Conservation (phyloP, 1,140 invertebrate species). For the Akabosia matsudoensis region DNA sequence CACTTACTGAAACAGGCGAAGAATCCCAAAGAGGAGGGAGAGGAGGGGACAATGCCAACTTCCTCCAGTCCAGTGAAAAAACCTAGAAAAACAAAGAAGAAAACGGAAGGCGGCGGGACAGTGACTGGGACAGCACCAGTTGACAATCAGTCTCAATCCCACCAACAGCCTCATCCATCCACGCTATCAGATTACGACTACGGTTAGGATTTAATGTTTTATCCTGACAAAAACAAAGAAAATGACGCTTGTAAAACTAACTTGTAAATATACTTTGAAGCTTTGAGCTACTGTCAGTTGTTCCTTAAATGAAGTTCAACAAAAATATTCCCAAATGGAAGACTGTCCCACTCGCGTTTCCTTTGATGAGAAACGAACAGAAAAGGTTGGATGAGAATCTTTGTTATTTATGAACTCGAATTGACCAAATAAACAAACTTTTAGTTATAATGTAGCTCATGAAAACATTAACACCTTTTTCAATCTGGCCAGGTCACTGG, state of each 20-base stretch:
- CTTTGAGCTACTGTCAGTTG: neutral
- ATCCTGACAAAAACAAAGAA: neutral
- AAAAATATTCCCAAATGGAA: too few relatives aligned
- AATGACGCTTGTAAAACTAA: neutral
- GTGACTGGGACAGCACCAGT: neutral
- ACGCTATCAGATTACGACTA: neutral
- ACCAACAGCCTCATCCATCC: neutral
- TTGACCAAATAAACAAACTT: too few relatives aligned
- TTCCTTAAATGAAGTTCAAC: neutral
- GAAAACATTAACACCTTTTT: too few relatives aligned
- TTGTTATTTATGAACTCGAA: too few relatives aligned
- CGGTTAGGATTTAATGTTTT: neutral
- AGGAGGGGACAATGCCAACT: neutral
- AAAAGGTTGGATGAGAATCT: too few relatives aligned
- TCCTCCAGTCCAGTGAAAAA: neutral
- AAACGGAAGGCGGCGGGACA: neutral
- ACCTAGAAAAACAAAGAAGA: neutral
- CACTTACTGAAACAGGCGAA: neutral
- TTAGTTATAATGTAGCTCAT: too few relatives aligned
- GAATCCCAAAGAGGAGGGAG: too few relatives aligned
- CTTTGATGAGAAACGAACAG: too few relatives aligned
- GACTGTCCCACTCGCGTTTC: too few relatives aligned
- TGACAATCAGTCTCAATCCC: neutral
- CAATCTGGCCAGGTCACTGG: too few relatives aligned
- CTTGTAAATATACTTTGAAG: neutral